phyloP scores from a whole-genome alignment of 2,888 invertebrate species.

The Aleiodes leptofemur region DNA sequence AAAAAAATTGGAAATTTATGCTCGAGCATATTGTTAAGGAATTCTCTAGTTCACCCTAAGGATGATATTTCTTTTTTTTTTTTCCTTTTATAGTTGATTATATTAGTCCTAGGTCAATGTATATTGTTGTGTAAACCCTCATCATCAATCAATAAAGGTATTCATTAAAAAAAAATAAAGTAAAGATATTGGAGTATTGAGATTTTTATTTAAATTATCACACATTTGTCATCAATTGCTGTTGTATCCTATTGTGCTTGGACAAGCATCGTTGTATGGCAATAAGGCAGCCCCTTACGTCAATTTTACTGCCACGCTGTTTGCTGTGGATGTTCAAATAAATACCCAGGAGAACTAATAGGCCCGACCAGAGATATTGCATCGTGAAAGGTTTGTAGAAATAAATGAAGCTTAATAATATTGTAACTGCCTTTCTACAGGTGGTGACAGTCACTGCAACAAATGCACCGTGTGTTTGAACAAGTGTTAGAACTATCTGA shows the following conservation, averaged over 20 bases:
- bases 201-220: conserved; percentile 37
- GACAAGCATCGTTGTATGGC: conserved; percentile 58
- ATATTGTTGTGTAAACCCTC: conserved; percentile 37
- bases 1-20: background rate
- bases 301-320: conserved; percentile 55
- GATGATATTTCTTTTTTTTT: conserved; percentile 12
- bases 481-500: conserved; percentile 93
- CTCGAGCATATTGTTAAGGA: background rate
- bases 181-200: background rate
- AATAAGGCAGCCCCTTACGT: conserved; percentile 54
- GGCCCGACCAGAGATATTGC: conserved; percentile 94
- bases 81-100: conserved; percentile 31
- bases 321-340: conserved; percentile 96
- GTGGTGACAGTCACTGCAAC: conserved; percentile 96
- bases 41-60: background rate
- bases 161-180: conserved; percentile 30
- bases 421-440: conserved; percentile 93
- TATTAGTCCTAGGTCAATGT: conserved; percentile 32
- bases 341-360: conserved; percentile 92
- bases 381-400: conserved; percentile 96
- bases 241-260: conserved; percentile 64
- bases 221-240: conserved; percentile 62
- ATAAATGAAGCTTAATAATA: conserved; percentile 93
- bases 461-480: conserved; percentile 92
- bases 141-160: conserved; percentile 34